phyloP scores from a whole-genome alignment of 2,113 vertebrate species.

The Elgaria multicarinata region DNA sequence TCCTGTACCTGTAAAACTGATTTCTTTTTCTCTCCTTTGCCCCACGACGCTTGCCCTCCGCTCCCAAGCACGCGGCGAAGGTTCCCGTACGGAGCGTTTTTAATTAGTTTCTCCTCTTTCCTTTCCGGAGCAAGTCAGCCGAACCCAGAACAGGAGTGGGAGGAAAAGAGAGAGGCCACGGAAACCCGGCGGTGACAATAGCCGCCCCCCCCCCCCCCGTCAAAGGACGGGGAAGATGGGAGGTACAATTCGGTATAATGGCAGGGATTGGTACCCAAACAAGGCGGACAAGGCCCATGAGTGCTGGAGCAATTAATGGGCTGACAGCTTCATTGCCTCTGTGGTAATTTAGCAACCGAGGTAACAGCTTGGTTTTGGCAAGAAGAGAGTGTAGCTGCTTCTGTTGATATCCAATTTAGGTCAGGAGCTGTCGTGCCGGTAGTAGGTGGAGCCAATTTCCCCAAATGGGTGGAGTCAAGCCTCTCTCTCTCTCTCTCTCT shows the following conservation, averaged over 20 bases:
- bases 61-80: constrained; percentile 60
- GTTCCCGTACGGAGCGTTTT: constrained; percentile 78
- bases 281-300: constrained; percentile 13
- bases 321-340: background rate
- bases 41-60: constrained; percentile 79
- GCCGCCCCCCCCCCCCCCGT: too few species aligned
- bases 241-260: constrained; percentile 62
- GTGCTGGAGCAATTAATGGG: accelerated
- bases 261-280: constrained; percentile 18
- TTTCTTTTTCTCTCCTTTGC: constrained; percentile 81
- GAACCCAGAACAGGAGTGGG: constrained; percentile 63
- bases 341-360: accelerated
- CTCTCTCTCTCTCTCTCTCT: background rate
- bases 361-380: accelerated
- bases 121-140: constrained; percentile 64
- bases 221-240: background rate
- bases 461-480: too few species aligned
- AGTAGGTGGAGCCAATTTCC: too few species aligned
- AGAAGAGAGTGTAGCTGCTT: constrained; percentile 26
- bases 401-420: too few species aligned
- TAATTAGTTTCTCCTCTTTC: constrained; percentile 81
- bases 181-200: constrained; percentile 55
- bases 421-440: too few species aligned
- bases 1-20: constrained; percentile 87
- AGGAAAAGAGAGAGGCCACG: constrained; percentile 30